Evolutionary conservation across 1,140 invertebrate genomes (phyloP).

Genomic region (Steinernema feltiae): DNA sequence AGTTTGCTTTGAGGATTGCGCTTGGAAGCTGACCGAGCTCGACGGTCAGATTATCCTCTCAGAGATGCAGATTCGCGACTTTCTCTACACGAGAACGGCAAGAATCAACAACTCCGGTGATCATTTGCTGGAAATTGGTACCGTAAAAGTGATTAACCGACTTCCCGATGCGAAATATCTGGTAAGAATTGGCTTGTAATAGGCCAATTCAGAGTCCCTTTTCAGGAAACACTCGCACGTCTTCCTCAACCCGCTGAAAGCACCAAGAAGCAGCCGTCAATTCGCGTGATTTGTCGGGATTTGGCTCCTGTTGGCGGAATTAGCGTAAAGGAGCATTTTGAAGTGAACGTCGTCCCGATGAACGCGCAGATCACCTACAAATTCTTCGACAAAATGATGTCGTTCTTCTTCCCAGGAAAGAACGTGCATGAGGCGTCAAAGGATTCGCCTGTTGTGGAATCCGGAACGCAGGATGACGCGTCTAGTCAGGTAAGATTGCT

Average conservation of each 20-base stretch:
- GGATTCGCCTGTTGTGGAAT: conserved; percentile 44
- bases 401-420: conserved; percentile 96
- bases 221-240: conserved; percentile 44
- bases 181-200: conserved; percentile 42
- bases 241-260: conserved; percentile 32
- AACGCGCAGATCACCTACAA: conserved; percentile 89
- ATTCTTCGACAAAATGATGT: conserved; percentile 93
- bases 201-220: neutral
- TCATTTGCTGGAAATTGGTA: conserved; percentile 91
- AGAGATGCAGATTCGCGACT: conserved; percentile 88
- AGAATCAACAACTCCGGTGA: conserved; percentile 93
- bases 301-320: conserved; percentile 74
- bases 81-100: conserved; percentile 92
- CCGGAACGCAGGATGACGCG: conserved; percentile 29
- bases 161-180: conserved; percentile 88
- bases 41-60: conserved; percentile 95
- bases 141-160: conserved; percentile 86
- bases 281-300: conserved; percentile 53
- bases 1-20: conserved; percentile 97
- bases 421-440: conserved; percentile 65
- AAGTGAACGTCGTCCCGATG: conserved; percentile 76
- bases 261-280: conserved; percentile 47
- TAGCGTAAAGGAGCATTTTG: conserved; percentile 95
- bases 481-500: conserved; percentile 22
- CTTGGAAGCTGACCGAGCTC: conserved; percentile 90